Percentiles rank a stretch among this genome's conserved stretches.
phyloP scores from a whole-genome alignment of 2,888 invertebrate genomes.

The Pinctada fucata region DNA sequence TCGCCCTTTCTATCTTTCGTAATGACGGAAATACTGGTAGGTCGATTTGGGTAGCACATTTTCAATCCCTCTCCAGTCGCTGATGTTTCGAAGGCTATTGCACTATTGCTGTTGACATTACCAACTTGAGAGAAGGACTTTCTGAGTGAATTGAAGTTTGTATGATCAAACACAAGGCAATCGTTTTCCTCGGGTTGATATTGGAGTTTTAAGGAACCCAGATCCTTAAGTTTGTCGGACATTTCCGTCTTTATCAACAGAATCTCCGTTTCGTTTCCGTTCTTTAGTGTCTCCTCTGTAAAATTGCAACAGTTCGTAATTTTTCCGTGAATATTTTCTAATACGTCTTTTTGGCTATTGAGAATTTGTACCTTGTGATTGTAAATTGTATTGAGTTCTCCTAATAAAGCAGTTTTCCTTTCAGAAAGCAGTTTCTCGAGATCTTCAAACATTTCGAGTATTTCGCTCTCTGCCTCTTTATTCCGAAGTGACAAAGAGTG shows the following conservation, averaged over 20 bases:
- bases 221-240: slow-evolving; percentile 76
- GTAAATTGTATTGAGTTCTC: slow-evolving; percentile 72
- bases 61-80: slow-evolving; percentile 77
- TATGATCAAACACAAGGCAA: slow-evolving; percentile 72
- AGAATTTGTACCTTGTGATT: slow-evolving; percentile 73
- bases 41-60: slow-evolving; percentile 71
- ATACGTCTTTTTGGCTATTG: slow-evolving; percentile 72
- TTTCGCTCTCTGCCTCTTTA: slow-evolving; percentile 66
- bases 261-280: slow-evolving; percentile 78
- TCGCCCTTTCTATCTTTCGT: slow-evolving; percentile 75
- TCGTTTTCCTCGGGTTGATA: slow-evolving; percentile 75
- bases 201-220: slow-evolving; percentile 64
- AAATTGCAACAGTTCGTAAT: slow-evolving; percentile 78
- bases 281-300: slow-evolving; percentile 78
- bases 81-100: slow-evolving; percentile 76
- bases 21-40: slow-evolving; percentile 75
- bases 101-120: slow-evolving; percentile 74
- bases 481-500: slow-evolving; percentile 61
- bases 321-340: slow-evolving; percentile 75
- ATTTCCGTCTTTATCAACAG: slow-evolving; percentile 79
- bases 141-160: slow-evolving; percentile 66
- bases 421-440: slow-evolving; percentile 70
- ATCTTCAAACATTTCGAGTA: slow-evolving; percentile 73
- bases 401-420: slow-evolving; percentile 71
- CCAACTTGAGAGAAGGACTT: slow-evolving; percentile 72